phyloP scores from a whole-genome alignment of 1,140 invertebrate genomes.

The Cecropterus lyciades region DNA sequence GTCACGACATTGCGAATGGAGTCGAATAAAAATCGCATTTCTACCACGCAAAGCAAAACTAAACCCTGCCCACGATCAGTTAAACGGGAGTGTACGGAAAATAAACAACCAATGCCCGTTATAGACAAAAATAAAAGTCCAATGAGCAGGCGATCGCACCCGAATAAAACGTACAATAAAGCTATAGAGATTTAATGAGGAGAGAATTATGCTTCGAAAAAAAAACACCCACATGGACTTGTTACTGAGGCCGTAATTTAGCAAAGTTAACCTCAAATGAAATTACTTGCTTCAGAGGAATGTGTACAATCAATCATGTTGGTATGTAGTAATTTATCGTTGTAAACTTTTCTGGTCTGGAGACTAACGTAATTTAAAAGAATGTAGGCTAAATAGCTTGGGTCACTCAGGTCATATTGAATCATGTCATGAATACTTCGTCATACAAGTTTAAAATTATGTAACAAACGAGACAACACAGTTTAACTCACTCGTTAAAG shows the following conservation, averaged over 20 bases:
- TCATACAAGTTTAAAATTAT: too few species aligned
- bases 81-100: conserved; percentile 62
- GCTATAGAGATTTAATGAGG: conserved; percentile 49
- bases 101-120: conserved; percentile 52
- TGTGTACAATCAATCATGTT: conserved; percentile 39
- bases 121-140: conserved; percentile 66
- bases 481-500: conserved; percentile 7
- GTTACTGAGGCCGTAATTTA: conserved; percentile 17
- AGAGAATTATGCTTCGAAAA: conserved; percentile 27
- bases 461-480: background rate
- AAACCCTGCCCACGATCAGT: conserved; percentile 49
- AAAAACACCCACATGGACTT: conserved; percentile 25
- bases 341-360: background rate
- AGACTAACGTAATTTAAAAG: too few species aligned
- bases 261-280: conserved; percentile 42
- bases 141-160: conserved; percentile 45
- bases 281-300: conserved; percentile 7
- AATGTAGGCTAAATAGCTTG: too few species aligned
- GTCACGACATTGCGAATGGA: conserved; percentile 66
- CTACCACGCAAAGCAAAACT: conserved; percentile 55
- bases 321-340: background rate
- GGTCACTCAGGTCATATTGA: too few species aligned
- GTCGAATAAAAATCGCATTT: conserved; percentile 62
- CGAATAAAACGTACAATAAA: conserved; percentile 55
- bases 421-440: too few species aligned